Conservation (phyloP, 2,113 vertebrate species). For the Mormyrus lacerda region DNA sequence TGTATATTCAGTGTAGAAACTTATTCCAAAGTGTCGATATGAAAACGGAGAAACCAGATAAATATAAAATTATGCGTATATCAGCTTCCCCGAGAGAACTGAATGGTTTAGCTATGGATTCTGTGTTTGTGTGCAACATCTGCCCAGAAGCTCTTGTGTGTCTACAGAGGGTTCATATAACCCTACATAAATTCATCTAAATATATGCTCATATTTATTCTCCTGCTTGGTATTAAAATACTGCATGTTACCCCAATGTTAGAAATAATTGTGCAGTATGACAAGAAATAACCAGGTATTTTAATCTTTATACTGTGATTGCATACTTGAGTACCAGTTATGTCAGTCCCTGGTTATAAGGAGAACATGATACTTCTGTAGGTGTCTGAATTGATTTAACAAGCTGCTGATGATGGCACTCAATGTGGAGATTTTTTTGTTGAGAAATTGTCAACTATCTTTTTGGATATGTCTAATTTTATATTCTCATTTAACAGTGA, state of each 20-base stretch:
- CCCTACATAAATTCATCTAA: too few species aligned
- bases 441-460: background rate
- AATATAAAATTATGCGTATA: background rate
- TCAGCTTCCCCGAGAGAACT: background rate
- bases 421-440: background rate
- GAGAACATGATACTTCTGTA: background rate
- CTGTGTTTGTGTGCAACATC: background rate
- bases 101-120: background rate
- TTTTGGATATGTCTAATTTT: background rate
- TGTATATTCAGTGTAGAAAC: too few species aligned
- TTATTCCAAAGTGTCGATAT: background rate
- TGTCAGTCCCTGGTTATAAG: too few species aligned
- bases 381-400: background rate
- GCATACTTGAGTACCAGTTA: background rate
- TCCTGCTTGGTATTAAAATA: background rate
- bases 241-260: background rate
- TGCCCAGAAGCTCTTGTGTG: background rate
- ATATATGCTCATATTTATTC: background rate
- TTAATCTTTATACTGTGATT: background rate
- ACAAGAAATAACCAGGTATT: background rate
- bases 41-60: background rate
- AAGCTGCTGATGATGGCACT: background rate
- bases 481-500: slow-evolving; percentile 60
- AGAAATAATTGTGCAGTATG: background rate
- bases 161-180: too few species aligned